A percentile compares a stretch with the other conserved stretches of the same genome.
Conservation (phyloP, 2,797 vertebrate species). For the Fringilla coelebs region DNA sequence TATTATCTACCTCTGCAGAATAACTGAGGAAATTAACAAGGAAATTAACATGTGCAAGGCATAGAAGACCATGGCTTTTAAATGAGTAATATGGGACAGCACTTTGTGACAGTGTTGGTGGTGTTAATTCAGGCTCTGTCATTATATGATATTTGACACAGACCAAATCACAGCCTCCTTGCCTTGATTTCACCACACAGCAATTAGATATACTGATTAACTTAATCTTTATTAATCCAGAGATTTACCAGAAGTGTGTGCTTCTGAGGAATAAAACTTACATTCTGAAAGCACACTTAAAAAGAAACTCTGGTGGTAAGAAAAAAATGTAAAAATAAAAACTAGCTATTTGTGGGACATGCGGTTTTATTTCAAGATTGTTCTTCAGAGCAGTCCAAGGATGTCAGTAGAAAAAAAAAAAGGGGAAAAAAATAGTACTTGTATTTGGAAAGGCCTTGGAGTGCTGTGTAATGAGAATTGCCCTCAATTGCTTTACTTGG, state of each 20-base stretch:
- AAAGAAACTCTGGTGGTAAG: background rate
- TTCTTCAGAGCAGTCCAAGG: background rate
- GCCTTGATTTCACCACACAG: background rate
- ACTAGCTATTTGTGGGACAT: background rate
- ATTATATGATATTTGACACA: background rate
- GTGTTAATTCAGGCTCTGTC: background rate
- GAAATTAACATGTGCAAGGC: background rate
- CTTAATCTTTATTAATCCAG: constrained; percentile 21
- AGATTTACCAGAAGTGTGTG: background rate
- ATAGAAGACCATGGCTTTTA: background rate
- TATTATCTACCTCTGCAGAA: background rate
- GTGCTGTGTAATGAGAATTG: background rate
- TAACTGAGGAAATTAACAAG: background rate
- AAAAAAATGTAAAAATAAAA: background rate
- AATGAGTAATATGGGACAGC: background rate
- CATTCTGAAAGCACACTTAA: background rate
- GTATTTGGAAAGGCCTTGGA: background rate
- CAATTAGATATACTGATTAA: constrained; percentile 9
- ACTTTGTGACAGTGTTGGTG: background rate
- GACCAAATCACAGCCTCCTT: background rate
- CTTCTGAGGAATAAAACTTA: background rate
- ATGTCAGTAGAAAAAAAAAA: background rate
- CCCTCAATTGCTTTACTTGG: background rate
- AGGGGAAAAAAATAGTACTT: fast-evolving
- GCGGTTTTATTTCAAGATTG: background rate